Evolutionary conservation across 30 jellyfish, hydroid and myxozoan species (phyloP), one percentile per base, ranked within the genome.

Genomic region (Hydra vulgaris): DNA sequence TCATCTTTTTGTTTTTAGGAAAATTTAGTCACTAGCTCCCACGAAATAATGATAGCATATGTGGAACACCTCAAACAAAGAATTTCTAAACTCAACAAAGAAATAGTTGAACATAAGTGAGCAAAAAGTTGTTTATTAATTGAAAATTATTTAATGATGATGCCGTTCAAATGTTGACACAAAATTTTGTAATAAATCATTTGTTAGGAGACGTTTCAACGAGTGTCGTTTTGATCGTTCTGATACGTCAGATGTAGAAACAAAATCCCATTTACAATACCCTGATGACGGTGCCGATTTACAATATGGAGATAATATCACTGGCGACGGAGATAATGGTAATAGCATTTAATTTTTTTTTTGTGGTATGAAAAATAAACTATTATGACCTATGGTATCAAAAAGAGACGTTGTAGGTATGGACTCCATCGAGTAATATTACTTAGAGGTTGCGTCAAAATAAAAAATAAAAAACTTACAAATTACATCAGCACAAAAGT

Each of bases 1-100:
- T n/a, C n/a, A n/a, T n/a, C n/a, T 0, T 23, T 71, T 0, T 23
- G 22, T 54, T 0, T 80, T 20, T 56, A 80, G 87, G 87, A 80
- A 53, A 23, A 27, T 22, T 53, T 53, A 18, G 26, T 66, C 8
- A 52, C 27, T 15, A 70, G 52, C 0, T 23, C 1, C 83, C 1
- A 26, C 69, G 87, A 80, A 55, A 27, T 80, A 79, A 66, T 80
- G 84, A 80, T 80, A 15, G 69, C 55, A n/a, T 80, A 55, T 74
- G 72, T 54, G 17, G 87, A 80, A 7, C 70, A 12, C 4, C 72
- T 80, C 21, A 67, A 26, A 22, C 23, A 23, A 0, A 55, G 26
- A 18, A 17, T 80, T 0, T 26, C 84, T 4, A 80, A 70, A 66
- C 21, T 80, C n/a, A 23, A 26, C 18, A 27, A 80, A 25, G 83